Base-by-base conservation (phyloP, 2,797 vertebrate species). In the Hippoglossus hippoglossus region DNA sequence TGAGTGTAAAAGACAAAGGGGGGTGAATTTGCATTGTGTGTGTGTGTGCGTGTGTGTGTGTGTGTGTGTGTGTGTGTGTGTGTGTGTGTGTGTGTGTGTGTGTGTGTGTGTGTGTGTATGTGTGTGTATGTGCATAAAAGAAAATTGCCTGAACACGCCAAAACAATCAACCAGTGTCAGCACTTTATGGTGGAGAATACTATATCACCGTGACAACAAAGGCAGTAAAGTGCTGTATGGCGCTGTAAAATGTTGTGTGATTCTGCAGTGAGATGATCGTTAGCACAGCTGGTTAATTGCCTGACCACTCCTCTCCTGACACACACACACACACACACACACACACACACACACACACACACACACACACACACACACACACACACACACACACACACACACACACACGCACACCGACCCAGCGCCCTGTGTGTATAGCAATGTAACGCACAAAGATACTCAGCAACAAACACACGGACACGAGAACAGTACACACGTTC, bases 281-380 rank as follows among this genome's bases (percentile, higher is more conserved):
- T 90, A 92, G 90, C 87, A 75, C 92, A 93, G 91, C 90, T 92
- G 89, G 65, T 91, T 92, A 91, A 92, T 90, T 90, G 87, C 79
- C 81, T 59, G 85, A 83, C 87, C 87, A 81, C 85, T 75, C 82
- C 84, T 76, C 80, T 84, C 53, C 69, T 26, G 73, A 88, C 56
- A 82, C 77, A 77, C 73, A 66, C 26, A 31, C 57, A 26, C 52
- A 21, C 51, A 10, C 36, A 58, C 56, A 88, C 56, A 82, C 77
- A 77, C 74, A 75, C 73, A 58, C 47, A 34, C 9, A 57, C 61
- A n/a, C n/a, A 88, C 56, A 82, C 77, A 77, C 73, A 66, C 26
- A 31, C 57, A 26, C 52, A 21, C 51, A 10, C 36, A 58, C 56
- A 88, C 56, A 82, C 77, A 77, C 74, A 75, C 73, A 58, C 47